Evolutionary conservation across 2,888 invertebrate genomes (phyloP).

Genomic region (Rapana venosa): DNA sequence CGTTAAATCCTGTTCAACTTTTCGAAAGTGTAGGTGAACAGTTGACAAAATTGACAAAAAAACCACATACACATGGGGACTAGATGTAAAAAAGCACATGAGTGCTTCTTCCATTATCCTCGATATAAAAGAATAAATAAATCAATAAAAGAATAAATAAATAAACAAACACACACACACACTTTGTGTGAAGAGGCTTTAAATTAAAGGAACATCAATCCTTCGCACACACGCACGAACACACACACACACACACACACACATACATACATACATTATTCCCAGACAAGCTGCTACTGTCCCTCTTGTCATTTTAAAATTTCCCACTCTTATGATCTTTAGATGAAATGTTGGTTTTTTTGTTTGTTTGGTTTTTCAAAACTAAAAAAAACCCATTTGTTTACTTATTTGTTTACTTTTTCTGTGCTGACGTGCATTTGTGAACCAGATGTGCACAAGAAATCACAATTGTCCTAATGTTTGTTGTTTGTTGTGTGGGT

Average conservation of each 20-base stretch:
- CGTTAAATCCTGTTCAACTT: too few species aligned
- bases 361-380: neutral
- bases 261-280: neutral
- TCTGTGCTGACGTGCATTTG: neutral
- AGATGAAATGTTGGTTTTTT: neutral
- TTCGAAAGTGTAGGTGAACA: too few species aligned
- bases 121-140: too few species aligned
- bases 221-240: neutral
- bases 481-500: neutral
- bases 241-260: constrained; percentile 1
- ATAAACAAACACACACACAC: neutral
- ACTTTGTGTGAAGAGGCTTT: too few species aligned
- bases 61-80: neutral
- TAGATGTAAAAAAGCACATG: too few species aligned
- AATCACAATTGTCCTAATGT: neutral
- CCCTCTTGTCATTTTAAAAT: neutral
- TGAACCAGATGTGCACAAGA: neutral
- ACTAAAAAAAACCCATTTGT: neutral
- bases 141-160: too few species aligned
- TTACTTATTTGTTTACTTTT: neutral
- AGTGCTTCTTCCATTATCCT: too few species aligned
- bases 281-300: neutral
- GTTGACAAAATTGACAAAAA: too few species aligned
- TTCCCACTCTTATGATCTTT: neutral
- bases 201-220: too few species aligned